A percentile compares a stretch with the other conserved stretches of the same genome.
phyloP scores from a whole-genome alignment of 1,140 invertebrate genomes.

The Halesus radiatus region DNA sequence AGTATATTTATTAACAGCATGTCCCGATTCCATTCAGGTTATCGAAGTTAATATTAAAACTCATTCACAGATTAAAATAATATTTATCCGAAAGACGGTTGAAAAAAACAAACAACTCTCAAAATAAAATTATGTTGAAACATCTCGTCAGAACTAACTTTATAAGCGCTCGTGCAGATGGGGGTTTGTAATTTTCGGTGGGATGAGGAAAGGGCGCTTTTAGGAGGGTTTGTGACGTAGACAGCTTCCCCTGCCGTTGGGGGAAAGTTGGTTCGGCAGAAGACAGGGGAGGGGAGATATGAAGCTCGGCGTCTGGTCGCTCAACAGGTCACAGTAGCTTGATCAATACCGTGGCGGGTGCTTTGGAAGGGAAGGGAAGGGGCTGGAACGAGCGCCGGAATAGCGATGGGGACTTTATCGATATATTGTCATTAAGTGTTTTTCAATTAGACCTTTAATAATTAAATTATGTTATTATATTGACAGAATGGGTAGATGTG shows the following conservation, averaged over 20 bases:
- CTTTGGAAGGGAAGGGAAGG: background rate
- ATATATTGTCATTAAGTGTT: no score
- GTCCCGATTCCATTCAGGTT: no score
- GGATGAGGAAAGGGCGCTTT: background rate
- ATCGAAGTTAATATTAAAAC: no score
- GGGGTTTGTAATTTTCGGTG: background rate
- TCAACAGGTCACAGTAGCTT: conserved; percentile 53
- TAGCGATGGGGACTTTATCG: background rate
- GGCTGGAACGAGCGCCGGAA: background rate
- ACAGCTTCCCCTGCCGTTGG: background rate
- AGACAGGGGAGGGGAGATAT: conserved; percentile 3
- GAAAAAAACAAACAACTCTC: no score
- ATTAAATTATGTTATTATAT: background rate
- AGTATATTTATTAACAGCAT: no score
- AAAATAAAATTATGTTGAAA: background rate
- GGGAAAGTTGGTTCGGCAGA: no score
- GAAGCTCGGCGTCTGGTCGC: conserved; percentile 36
- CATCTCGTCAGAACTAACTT: background rate
- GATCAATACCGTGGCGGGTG: conserved; percentile 48
- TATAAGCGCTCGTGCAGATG: background rate
- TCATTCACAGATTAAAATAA: no score
- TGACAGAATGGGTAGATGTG: no score
- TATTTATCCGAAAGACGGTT: no score
- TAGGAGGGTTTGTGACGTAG: conserved; percentile 23
- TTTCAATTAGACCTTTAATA: background rate